Conservation (phyloP, 2,888 invertebrate species). For the Polyommatus iphigenia region DNA sequence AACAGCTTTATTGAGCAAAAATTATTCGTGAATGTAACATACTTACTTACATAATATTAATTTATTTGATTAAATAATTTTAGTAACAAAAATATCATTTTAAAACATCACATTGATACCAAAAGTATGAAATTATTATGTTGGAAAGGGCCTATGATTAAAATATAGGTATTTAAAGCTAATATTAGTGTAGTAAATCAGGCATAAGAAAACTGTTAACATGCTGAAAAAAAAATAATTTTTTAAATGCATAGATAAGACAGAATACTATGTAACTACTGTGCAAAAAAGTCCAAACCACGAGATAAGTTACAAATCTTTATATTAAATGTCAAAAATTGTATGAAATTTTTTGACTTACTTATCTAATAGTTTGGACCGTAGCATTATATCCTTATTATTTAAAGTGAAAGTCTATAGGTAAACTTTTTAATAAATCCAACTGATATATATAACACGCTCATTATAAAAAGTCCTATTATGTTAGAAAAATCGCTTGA, state of each 20-base stretch:
- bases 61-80: background rate
- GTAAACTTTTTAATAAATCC: background rate
- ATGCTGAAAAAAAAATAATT: background rate
- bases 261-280: background rate
- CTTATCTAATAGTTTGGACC: too few relatives aligned
- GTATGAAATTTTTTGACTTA: too few relatives aligned
- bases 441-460: background rate
- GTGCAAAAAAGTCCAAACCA: too few relatives aligned
- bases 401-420: background rate
- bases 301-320: too few relatives aligned
- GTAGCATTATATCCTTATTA: too few relatives aligned
- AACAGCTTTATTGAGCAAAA: slow-evolving; percentile 51
- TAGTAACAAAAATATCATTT: background rate
- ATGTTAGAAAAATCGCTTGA: too few relatives aligned
- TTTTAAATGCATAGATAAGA: background rate
- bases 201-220: background rate
- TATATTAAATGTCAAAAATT: too few relatives aligned
- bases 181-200: background rate
- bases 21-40: slow-evolving; percentile 32
- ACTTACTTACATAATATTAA: too few relatives aligned
- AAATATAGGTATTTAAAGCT: background rate
- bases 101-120: background rate
- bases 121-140: background rate
- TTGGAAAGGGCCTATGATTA: background rate
- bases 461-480: too few relatives aligned